Conservation (phyloP, 2,113 vertebrate species). For the Neolamprologus brichardi region DNA sequence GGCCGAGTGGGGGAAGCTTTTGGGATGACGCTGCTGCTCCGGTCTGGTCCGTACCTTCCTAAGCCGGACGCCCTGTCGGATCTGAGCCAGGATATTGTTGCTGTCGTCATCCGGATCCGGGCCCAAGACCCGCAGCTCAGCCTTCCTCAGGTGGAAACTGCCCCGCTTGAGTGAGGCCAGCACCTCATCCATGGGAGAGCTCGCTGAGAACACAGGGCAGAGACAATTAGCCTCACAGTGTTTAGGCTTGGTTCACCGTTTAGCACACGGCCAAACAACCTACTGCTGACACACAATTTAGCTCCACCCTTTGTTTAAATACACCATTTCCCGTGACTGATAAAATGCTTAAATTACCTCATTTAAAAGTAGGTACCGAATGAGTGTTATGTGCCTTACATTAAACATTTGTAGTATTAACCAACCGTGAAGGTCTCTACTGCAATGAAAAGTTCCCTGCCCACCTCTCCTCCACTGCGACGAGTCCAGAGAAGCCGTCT, state of each 20-base stretch:
- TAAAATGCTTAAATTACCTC: neutral
- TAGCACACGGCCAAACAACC: neutral
- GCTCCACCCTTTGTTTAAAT: neutral
- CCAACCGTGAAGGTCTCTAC: neutral
- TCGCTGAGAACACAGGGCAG: conserved; percentile 68
- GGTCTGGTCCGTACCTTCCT: conserved; percentile 84
- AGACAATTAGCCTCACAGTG: neutral
- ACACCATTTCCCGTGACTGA: neutral
- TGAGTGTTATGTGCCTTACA: neutral
- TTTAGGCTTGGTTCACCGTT: neutral
- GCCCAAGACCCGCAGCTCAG: conserved; percentile 87
- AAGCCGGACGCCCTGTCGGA: conserved; percentile 92
- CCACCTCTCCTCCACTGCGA: conserved; percentile 90
- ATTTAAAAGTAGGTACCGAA: neutral
- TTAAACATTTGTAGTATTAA: neutral
- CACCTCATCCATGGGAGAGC: conserved; percentile 98
- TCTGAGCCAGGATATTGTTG: conserved; percentile 97
- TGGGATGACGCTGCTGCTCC: conserved; percentile 78
- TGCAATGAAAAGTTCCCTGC: neutral
- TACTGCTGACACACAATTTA: neutral
- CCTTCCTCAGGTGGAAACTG: conserved; percentile 94
- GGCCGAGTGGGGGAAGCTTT: conserved; percentile 76
- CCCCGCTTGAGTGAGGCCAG: conserved; percentile 94
- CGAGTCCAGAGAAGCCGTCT: conserved; percentile 82
- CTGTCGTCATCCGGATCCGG: conserved; percentile 90